Evolutionary conservation across 1,140 invertebrate genomes (phyloP).

Genomic region (Drosophila sturtevanti): DNA sequence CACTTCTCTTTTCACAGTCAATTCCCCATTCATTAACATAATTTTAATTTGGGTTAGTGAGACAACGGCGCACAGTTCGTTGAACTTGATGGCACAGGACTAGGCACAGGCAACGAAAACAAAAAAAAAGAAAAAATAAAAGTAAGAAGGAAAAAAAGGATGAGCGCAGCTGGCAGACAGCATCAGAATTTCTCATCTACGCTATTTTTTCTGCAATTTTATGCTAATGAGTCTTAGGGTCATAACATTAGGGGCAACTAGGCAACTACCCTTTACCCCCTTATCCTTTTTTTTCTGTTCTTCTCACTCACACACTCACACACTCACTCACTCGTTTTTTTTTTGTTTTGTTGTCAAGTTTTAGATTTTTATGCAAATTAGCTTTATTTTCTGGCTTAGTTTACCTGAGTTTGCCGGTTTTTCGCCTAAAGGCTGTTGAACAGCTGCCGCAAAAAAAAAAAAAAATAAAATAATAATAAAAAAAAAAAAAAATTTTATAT

Average conservation of each 20-base stretch:
- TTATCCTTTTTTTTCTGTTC: constrained; percentile 18
- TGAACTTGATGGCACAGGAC: constrained; percentile 50
- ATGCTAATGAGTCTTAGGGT: constrained; percentile 70
- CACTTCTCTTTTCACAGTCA: background rate
- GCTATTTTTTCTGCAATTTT: constrained; percentile 42
- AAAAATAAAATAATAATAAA: too few relatives aligned
- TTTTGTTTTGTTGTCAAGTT: constrained; percentile 13
- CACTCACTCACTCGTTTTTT: constrained; percentile 47
- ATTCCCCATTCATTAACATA: constrained; percentile 78
- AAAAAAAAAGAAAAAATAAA: too few relatives aligned
- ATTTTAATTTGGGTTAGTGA: constrained; percentile 82
- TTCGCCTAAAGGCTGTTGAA: constrained; percentile 27
- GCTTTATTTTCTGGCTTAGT: constrained; percentile 42
- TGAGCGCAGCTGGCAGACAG: constrained; percentile 63
- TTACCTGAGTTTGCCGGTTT: constrained; percentile 56
- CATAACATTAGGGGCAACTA: background rate
- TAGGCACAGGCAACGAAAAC: too few relatives aligned
- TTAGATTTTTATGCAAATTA: constrained; percentile 75
- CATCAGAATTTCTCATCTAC: constrained; percentile 64
- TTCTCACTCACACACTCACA: constrained; percentile 9
- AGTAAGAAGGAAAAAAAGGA: constrained; percentile 36
- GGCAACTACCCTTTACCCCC: constrained; percentile 64
- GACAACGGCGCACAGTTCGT: constrained; percentile 72
- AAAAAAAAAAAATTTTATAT: too few relatives aligned
- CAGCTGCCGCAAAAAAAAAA: constrained; percentile 29